Evolutionary conservation across 2,888 invertebrate genomes (phyloP).

Genomic region (Cephus pulcher): DNA sequence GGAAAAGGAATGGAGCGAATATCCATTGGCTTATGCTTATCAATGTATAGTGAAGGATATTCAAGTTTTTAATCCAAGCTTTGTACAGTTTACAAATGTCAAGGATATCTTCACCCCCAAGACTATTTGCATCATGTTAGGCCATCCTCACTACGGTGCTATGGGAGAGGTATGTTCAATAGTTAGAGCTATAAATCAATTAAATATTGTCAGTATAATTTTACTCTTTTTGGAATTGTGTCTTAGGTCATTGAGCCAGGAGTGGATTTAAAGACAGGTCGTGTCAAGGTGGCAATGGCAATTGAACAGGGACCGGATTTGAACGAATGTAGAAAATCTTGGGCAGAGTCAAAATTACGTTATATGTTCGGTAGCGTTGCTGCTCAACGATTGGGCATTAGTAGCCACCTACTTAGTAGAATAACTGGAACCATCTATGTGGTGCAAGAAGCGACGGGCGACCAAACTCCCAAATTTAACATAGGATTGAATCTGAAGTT

Average conservation of each 20-base stretch:
- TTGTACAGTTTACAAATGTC: slow-evolving; percentile 66
- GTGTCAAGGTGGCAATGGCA: slow-evolving; percentile 72
- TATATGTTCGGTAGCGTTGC: slow-evolving; percentile 72
- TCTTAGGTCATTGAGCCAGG: slow-evolving; percentile 72
- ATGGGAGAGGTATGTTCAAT: slow-evolving; percentile 75
- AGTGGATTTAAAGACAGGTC: slow-evolving; percentile 69
- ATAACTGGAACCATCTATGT: slow-evolving; percentile 89
- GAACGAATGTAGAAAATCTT: slow-evolving; percentile 47
- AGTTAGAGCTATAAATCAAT: slow-evolving; percentile 38
- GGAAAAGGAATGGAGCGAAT: slow-evolving; percentile 79
- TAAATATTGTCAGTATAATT: slow-evolving; percentile 40
- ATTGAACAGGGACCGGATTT: slow-evolving; percentile 69
- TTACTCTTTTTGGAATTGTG: slow-evolving; percentile 18
- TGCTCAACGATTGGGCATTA: slow-evolving; percentile 75
- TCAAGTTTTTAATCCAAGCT: slow-evolving; percentile 63
- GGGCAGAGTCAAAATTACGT: slow-evolving; percentile 55
- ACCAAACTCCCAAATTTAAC: slow-evolving; percentile 73
- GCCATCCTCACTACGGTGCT: slow-evolving; percentile 84
- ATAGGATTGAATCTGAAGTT: slow-evolving; percentile 93
- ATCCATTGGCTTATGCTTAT: slow-evolving; percentile 75
- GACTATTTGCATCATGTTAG: slow-evolving; percentile 80
- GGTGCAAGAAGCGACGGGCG: slow-evolving; percentile 68
- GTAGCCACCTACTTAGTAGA: slow-evolving; percentile 79
- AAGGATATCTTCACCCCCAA: slow-evolving; percentile 77
- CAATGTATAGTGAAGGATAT: slow-evolving; percentile 76